Base-by-base conservation (phyloP, 1,140 invertebrate species). In the Leptinotarsa lineolata region DNA sequence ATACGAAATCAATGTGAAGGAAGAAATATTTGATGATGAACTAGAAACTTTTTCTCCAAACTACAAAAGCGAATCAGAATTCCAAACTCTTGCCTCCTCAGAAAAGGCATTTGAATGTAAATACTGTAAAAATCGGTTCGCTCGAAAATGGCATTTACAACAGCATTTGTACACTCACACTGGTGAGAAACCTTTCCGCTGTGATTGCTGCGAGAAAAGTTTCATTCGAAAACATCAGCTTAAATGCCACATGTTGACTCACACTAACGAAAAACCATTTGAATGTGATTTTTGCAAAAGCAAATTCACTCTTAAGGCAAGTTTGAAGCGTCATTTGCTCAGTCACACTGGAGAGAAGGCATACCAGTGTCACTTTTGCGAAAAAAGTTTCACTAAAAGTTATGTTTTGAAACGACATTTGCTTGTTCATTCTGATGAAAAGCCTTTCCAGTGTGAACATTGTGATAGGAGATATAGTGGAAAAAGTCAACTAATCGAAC, bases 291-390 rank as follows among this genome's bases (percentile, higher is more conserved):
- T 73, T 46, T 76, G 74, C 22, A 66, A 59, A 15, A 67, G 70
- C 39, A 65, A 68, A 3, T 76, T 76, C 58, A 54, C 60, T 22
- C 61, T 70, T 46, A 73, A 73, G 30, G 72, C 61, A 11, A 70
- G 70, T 67, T 65, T 76, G 15, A 76, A 70, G 16, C 73, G 67
- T 54, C 74, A 76, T 45, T 67, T 76, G 30, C 20, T 44, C 4
- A 22, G 48, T 1, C 74, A 76, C 22, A 70, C 68, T 13, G 68
- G 58, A 11, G 39, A 89, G 59, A 87, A 86, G 83, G 90, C 86
- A 64, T 90, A 83, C 80, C 87, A 80, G 44, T 88, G 87, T 74
- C 82, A 85, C 60, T 77, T 84, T 20, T 89, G 88, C 78, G 83
- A 81, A 13, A 88, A 88, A 78, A 39, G 30, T 59, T 83, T 81